These are phyloP conservation scores for Pristionchus mayeri DNA, from an alignment of 2,888 invertebrate genomes.

Conservation along the genomic window DNA sequence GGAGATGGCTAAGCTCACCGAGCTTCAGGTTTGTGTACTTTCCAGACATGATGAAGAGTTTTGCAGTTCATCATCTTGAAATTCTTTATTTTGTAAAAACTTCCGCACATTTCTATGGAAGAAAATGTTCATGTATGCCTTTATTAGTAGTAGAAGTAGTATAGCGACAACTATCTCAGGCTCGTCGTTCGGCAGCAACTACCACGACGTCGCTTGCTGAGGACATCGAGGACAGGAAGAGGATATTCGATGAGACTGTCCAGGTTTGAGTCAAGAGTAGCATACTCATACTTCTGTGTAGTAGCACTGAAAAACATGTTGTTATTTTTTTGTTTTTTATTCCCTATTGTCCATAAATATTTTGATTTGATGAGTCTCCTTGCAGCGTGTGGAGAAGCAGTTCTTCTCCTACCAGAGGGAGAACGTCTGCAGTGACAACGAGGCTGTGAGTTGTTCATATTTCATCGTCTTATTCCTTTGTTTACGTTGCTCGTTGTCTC, in stretches of 20 bases:
- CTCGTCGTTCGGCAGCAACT: slow-evolving; percentile 45
- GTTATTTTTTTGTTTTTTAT: no score
- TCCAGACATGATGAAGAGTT: not conserved
- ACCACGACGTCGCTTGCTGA: slow-evolving; percentile 50
- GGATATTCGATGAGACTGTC: slow-evolving; percentile 73
- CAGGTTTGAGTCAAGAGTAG: slow-evolving; percentile 22
- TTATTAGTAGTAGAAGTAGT: no score
- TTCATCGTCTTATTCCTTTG: no score
- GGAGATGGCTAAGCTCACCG: slow-evolving; percentile 67
- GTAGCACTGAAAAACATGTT: no score
- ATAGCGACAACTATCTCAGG: not conserved
- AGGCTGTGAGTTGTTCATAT: slow-evolving; percentile 67
- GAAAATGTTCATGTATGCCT: no score
- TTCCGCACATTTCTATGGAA: no score
- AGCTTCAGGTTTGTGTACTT: slow-evolving; percentile 63
- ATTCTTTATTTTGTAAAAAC: not conserved
- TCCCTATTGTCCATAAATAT: no score
- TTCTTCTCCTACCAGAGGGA: slow-evolving; percentile 73
- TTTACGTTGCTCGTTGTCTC: no score
- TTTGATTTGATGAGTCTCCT: not conserved
- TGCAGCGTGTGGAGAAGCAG: slow-evolving; percentile 62
- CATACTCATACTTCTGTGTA: no score
- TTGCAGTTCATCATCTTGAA: not conserved
- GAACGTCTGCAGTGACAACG: slow-evolving; percentile 72
- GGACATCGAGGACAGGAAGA: slow-evolving; percentile 72